Conservation (phyloP, 2,113 vertebrate genomes). For the Hippocampus guttulatus region DNA sequence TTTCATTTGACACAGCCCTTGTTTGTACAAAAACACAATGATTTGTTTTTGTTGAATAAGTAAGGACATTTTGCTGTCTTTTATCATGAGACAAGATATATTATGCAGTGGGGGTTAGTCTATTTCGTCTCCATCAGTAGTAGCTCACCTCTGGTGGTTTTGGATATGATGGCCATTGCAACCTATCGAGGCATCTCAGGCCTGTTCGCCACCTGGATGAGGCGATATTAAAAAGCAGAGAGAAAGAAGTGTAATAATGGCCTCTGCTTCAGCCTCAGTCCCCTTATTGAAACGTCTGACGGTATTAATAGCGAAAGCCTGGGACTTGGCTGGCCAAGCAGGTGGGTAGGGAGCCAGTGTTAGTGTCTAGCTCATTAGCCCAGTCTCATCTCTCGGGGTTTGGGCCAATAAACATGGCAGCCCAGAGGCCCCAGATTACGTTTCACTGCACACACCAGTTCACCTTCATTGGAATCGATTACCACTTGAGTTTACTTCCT, state of each 20-base stretch:
- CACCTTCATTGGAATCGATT: slow-evolving; percentile 54
- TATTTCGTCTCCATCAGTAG: background rate
- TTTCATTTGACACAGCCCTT: too few species aligned
- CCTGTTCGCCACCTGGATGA: slow-evolving; percentile 36
- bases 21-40: too few species aligned
- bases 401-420: slow-evolving; percentile 74
- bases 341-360: slow-evolving; percentile 68
- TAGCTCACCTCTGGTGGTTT: background rate
- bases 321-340: slow-evolving; percentile 53
- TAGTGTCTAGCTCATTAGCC: slow-evolving; percentile 86
- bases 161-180: slow-evolving; percentile 11
- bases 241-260: slow-evolving; percentile 69
- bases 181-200: slow-evolving; percentile 42
- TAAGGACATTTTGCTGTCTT: too few species aligned
- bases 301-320: slow-evolving; percentile 71
- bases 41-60: too few species aligned
- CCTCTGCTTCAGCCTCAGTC: slow-evolving; percentile 51
- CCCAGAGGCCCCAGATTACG: slow-evolving; percentile 64
- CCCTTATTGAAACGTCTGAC: slow-evolving; percentile 73
- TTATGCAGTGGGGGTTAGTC: too few species aligned
- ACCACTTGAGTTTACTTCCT: slow-evolving; percentile 44
- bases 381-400: slow-evolving; percentile 73
- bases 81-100: too few species aligned
- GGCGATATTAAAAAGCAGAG: slow-evolving; percentile 71
- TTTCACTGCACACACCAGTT: slow-evolving; percentile 52